Evolutionary conservation across 64 coral and sea anemone species (phyloP).

Genomic region (Platygyra sinensis): DNA sequence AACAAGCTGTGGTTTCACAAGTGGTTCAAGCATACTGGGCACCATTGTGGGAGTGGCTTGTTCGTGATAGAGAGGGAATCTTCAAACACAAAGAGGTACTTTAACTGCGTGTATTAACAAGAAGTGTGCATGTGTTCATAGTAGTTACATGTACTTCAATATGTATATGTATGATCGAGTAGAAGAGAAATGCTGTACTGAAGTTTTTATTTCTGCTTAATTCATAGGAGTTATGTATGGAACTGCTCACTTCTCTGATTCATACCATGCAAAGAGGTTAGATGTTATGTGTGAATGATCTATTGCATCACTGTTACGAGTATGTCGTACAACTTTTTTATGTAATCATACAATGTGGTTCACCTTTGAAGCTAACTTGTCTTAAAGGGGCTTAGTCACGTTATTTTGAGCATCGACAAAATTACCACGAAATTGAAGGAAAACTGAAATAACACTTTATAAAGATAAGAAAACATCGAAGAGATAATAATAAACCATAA

Average conservation of each 20-base stretch:
- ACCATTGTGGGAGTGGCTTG: constrained; percentile 23
- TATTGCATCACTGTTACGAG: no score
- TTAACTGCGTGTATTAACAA: no score
- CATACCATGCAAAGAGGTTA: neutral
- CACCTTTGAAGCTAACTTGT: no score
- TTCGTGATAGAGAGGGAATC: neutral
- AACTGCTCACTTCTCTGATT: constrained; percentile 9
- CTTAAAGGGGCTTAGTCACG: no score
- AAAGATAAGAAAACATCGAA: no score
- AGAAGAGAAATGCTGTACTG: neutral
- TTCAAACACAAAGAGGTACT: neutral
- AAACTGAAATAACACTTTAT: no score
- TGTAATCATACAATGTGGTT: no score
- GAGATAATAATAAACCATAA: no score
- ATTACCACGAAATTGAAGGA: no score
- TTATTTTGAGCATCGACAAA: no score
- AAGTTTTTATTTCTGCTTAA: neutral
- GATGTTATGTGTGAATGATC: neutral
- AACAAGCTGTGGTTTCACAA: neutral
- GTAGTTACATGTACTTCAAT: neutral
- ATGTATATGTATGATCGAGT: neutral
- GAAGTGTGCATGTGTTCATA: neutral
- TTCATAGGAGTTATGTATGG: constrained; percentile 4
- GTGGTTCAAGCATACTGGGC: constrained; percentile 11
- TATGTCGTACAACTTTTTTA: no score